Percentiles rank a stretch among this genome's conserved stretches.
Evolutionary conservation across 92 coral and sea anemone genomes (phyloP).

Genomic region (Palythoa caribaeorum): DNA sequence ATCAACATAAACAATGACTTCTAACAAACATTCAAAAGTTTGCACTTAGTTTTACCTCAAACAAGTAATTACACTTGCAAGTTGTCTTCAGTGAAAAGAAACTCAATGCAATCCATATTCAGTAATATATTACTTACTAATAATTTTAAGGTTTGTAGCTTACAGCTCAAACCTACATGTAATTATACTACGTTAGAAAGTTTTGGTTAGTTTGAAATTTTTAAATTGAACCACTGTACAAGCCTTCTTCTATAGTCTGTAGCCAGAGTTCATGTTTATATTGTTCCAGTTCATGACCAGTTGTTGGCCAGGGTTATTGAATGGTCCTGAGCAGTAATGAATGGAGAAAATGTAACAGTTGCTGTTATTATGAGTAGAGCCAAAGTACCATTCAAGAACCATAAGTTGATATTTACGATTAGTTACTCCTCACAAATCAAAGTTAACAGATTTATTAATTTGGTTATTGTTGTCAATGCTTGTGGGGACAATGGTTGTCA

Average conservation of each 20-base stretch:
- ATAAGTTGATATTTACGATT: not conserved
- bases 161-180: no score
- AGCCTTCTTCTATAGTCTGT: no score
- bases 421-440: slow-evolving; percentile 1
- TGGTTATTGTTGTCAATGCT: not conserved
- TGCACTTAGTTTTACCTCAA: slow-evolving; percentile 7
- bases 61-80: not conserved
- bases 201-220: slow-evolving; percentile 1
- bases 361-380: not conserved
- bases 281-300: slow-evolving; percentile 2
- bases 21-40: slow-evolving; percentile 9
- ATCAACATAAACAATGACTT: not conserved
- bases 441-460: not conserved
- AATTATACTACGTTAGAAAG: not conserved
- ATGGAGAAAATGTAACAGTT: slow-evolving; percentile 1
- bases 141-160: not conserved
- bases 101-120: slow-evolving; percentile 15
- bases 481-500: slow-evolving; percentile 2
- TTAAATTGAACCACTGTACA: not conserved
- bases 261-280: not conserved
- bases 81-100: slow-evolving; percentile 5
- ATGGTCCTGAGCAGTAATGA: not conserved
- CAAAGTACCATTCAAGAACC: slow-evolving; percentile 4
- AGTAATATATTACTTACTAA: not conserved
- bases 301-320: not conserved